Base-by-base conservation (phyloP, 2,113 vertebrate genomes). In the Progne subis region DNA sequence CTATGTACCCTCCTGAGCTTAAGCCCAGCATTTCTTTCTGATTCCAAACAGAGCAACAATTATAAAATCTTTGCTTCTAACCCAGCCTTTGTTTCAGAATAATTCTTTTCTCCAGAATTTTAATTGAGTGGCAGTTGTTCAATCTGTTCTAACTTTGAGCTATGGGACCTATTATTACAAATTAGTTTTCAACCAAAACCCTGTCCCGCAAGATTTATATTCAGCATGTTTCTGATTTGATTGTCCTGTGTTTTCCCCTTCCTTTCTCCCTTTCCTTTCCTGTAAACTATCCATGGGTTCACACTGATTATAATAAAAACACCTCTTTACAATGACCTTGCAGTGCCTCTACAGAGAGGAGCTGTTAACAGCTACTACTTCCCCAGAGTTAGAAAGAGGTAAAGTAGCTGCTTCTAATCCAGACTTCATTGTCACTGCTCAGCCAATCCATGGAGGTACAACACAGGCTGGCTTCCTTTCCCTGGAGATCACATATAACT, bases 341-440 rank as follows among this genome's bases (percentile, higher is more conserved):
- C 78, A 82, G 71, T 59, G 32, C 31, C 67, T 55, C 71, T 92
- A 11, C 46, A 79, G 57, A 87, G 68, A 63, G 46, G 60, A 86
- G 39, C 23, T 78, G 46, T 61, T 95, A 78, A 95, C 78, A 94
- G 69, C 85, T 63, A 88, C 18, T n/a, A 23, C n/a, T 75, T 95
- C 69, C 47, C 21, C 3, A 5, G 37, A 5, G 9, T 68, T 65
- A 85, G 63, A 92, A 84, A 82, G 28, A 44, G 68, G 34, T 7
- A 8, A 80, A 75, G 81, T 77, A 83, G 9, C 43, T 68, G 26
- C 21, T 88, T 56, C 70, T 86, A 39, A 76, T 61, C 41, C 61
- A 31, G 10, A n/a, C 15, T 55, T 28, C 17, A 8, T 28, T 6
- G 3, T 37, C 9, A 14, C 26, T 81, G 69, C 29, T 88, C 34